Percentiles rank a stretch among this genome's conserved stretches.
Conservation (phyloP, 2,888 invertebrate genomes). For the Cantharis lateralis region DNA sequence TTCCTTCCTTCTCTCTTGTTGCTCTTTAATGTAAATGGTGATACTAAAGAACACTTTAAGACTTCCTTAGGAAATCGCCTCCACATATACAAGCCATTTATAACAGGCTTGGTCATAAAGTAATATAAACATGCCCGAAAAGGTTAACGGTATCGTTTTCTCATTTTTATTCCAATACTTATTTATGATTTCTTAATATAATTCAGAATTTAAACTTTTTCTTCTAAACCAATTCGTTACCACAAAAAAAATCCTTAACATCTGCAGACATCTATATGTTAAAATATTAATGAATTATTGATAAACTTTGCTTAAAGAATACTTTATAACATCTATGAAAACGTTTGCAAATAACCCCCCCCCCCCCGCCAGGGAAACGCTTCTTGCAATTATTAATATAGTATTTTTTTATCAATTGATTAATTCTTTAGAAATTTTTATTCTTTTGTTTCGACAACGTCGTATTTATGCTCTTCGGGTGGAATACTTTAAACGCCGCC, state of each 20-base stretch:
- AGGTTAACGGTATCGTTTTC: constrained; percentile 12
- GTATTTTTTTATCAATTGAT: too few species aligned
- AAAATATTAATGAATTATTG: too few species aligned
- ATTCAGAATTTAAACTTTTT: not conserved
- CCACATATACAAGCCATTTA: constrained; percentile 25
- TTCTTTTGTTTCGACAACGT: too few species aligned
- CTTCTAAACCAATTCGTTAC: not conserved
- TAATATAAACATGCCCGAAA: constrained; percentile 13
- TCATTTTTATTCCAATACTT: not conserved
- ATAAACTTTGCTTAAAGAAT: too few species aligned
- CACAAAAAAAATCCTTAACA: not conserved
- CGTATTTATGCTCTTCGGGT: too few species aligned
- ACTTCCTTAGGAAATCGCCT: constrained; percentile 29
- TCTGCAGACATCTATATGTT: too few species aligned
- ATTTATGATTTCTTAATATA: not conserved
- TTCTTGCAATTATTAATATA: too few species aligned
- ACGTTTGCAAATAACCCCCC: too few species aligned
- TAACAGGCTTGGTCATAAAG: constrained; percentile 17
- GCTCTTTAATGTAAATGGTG: constrained; percentile 31
- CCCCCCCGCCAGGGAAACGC: too few species aligned
- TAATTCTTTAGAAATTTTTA: too few species aligned
- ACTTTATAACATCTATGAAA: too few species aligned
- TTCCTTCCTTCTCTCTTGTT: constrained; percentile 31
- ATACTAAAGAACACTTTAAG: constrained; percentile 31
- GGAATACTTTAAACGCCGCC: too few species aligned